A percentile compares a stretch with the other conserved stretches of the same genome.
These are phyloP conservation scores for Paraescarpia echinospica DNA, from an alignment of 1,140 invertebrate genomes.

Conservation along the genomic window DNA sequence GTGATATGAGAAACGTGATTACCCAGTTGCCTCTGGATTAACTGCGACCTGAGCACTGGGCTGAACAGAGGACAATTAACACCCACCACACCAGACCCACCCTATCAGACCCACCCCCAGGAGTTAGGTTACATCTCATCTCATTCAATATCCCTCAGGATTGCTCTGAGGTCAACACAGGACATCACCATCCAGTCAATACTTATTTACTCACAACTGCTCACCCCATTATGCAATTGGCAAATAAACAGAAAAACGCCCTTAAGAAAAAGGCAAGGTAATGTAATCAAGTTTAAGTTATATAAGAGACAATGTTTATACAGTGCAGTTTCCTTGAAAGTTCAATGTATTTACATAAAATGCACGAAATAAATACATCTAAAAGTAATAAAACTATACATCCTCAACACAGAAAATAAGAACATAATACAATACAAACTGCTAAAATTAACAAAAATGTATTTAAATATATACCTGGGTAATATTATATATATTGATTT, in stretches of 20 bases:
- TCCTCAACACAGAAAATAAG: no score
- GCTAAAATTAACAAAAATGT: no score
- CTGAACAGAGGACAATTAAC: background rate
- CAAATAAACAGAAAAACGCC: background rate
- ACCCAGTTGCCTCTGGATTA: background rate
- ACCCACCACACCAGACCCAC: background rate
- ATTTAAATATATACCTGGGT: no score
- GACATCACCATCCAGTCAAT: background rate
- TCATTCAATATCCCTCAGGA: background rate
- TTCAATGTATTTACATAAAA: no score
- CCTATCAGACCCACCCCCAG: background rate
- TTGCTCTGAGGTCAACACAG: background rate
- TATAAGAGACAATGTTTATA: no score
- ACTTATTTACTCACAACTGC: background rate
- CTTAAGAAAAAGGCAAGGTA: no score
- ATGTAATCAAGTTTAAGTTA: no score
- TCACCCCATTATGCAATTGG: background rate
- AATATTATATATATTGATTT: no score
- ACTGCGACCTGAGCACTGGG: background rate
- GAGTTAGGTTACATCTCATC: background rate
- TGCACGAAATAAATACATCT: no score
- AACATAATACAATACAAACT: no score
- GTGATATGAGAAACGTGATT: background rate
- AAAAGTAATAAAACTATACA: no score
- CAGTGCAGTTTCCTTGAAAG: no score